Conservation (phyloP, 2,888 invertebrate genomes). For the Hyalella azteca region DNA sequence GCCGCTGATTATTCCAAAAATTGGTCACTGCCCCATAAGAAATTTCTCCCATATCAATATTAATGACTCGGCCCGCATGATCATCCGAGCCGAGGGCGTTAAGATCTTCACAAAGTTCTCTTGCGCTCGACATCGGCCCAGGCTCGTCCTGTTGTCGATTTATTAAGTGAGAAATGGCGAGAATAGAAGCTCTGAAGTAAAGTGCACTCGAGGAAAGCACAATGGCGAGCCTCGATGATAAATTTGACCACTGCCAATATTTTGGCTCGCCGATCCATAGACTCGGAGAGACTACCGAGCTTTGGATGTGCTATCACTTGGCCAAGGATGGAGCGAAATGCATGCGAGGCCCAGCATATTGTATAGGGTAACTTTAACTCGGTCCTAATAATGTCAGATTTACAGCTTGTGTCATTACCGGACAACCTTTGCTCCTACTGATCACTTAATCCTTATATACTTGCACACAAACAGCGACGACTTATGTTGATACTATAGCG, state of each 20-base stretch:
- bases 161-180: background rate
- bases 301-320: constrained; percentile 3
- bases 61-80: background rate
- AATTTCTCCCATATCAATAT: constrained; percentile 26
- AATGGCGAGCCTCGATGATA: constrained; percentile 26
- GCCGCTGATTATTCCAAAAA: constrained; percentile 32
- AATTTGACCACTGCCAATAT: constrained; percentile 37
- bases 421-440: no score
- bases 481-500: no score
- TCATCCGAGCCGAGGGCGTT: background rate
- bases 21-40: background rate
- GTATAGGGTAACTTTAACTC: no score
- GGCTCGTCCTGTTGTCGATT: background rate
- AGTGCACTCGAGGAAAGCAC: constrained; percentile 35
- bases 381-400: no score
- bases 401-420: no score
- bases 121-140: background rate
- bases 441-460: no score
- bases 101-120: background rate
- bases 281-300: background rate
- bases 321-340: background rate
- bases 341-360: no score
- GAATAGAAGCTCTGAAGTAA: constrained; percentile 32
- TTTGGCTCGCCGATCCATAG: constrained; percentile 35
- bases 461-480: no score